phyloP scores from a whole-genome alignment of 2,797 vertebrate species.

The Anguilla pacifica region DNA sequence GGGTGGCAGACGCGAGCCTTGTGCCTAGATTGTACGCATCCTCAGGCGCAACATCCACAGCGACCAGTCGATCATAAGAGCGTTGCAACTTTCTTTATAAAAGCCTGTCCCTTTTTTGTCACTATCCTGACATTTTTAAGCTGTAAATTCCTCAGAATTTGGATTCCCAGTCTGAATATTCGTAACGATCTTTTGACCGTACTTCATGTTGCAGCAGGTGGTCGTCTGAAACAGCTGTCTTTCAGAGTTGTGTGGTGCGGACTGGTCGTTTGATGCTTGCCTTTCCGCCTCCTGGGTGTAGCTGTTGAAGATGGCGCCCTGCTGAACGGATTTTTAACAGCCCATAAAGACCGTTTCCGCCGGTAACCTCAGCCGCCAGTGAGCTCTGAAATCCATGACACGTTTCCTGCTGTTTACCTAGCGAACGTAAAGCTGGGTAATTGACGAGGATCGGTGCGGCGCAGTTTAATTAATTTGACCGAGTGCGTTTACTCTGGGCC shows the following conservation, averaged over 20 bases:
- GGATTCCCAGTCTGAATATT: neutral
- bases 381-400: slow-evolving; percentile 29
- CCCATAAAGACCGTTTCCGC: slow-evolving; percentile 47
- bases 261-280: neutral
- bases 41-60: neutral
- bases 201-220: neutral
- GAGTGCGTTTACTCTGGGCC: slow-evolving; percentile 33
- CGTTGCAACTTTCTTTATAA: too few relatives aligned
- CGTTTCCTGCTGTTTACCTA: slow-evolving; percentile 36
- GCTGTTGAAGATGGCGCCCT: neutral
- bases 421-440: slow-evolving; percentile 39
- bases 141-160: slow-evolving; percentile 23
- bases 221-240: neutral
- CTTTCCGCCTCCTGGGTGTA: neutral
- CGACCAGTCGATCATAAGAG: too few relatives aligned
- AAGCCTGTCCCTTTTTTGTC: too few relatives aligned
- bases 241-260: too few relatives aligned
- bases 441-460: slow-evolving; percentile 34
- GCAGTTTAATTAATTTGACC: slow-evolving; percentile 42
- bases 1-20: neutral
- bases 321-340: slow-evolving; percentile 5
- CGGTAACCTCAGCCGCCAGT: slow-evolving; percentile 41
- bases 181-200: neutral
- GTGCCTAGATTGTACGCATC: neutral
- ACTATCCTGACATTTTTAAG: too few relatives aligned